Evolutionary conservation across 2,113 vertebrate species (phyloP).

Genomic region (Struthidea cinerea): DNA sequence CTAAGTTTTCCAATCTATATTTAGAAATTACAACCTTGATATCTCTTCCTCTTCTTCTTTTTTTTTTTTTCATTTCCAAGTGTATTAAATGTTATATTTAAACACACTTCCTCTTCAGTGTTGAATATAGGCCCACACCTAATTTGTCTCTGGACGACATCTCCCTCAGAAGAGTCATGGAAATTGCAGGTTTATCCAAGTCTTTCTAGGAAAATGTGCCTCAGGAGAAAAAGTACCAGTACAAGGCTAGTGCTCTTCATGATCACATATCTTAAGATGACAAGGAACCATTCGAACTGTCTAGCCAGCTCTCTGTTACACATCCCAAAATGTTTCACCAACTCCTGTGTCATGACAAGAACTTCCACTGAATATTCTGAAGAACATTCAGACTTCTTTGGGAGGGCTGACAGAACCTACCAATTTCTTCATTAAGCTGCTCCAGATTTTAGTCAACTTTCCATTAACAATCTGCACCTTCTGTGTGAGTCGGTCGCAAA

Average conservation of each 20-base stretch:
- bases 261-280: neutral
- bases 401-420: neutral
- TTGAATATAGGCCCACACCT: neutral
- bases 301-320: neutral
- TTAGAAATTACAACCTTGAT: slow-evolving; percentile 33
- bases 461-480: neutral
- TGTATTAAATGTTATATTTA: slow-evolving; percentile 17
- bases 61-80: neutral
- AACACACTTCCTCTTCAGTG: neutral
- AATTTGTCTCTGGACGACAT: neutral
- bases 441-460: neutral
- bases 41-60: neutral
- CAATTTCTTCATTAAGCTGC: neutral
- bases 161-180: neutral
- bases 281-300: neutral
- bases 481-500: neutral
- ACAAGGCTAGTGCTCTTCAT: neutral
- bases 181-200: slow-evolving; percentile 17
- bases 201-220: slow-evolving; percentile 25
- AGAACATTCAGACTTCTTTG: neutral
- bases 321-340: neutral
- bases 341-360: neutral
- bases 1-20: neutral
- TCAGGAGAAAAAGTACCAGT: neutral
- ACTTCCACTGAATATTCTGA: neutral